A percentile compares a stretch with the other conserved stretches of the same genome.
phyloP scores from a whole-genome alignment of 2,113 vertebrate genomes.

The Strix aluco region DNA sequence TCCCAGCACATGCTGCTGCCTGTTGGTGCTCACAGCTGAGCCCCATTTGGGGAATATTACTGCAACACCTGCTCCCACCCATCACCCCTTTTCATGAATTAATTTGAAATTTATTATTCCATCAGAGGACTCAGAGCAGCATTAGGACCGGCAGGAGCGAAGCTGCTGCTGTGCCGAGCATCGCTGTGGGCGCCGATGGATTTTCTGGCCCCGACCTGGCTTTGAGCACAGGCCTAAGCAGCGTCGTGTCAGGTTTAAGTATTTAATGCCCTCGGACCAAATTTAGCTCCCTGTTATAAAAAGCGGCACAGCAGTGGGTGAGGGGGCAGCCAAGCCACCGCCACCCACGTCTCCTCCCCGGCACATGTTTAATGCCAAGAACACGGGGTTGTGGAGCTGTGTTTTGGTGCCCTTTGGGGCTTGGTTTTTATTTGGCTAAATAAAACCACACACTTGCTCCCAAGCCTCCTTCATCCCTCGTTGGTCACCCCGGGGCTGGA shows the following conservation, averaged over 20 bases:
- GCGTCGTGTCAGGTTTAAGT: accelerated
- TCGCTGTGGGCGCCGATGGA: accelerated
- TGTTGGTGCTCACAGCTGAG: background rate
- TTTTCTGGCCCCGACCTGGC: background rate
- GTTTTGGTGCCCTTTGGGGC: background rate
- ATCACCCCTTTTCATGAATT: background rate
- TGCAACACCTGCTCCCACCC: background rate
- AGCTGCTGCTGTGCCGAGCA: accelerated
- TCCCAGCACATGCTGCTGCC: background rate
- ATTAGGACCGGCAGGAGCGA: accelerated
- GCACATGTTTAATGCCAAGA: accelerated
- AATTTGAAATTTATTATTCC: background rate
- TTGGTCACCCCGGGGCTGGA: accelerated
- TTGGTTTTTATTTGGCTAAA: background rate
- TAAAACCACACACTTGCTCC: accelerated
- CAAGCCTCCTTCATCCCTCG: background rate
- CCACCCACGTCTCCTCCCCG: accelerated
- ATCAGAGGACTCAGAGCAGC: background rate
- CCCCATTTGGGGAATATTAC: background rate
- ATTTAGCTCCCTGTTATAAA: background rate
- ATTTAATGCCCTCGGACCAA: background rate
- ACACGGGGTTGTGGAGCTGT: background rate
- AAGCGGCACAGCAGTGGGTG: accelerated
- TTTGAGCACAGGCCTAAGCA: background rate
- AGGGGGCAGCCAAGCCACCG: background rate